Conservation (phyloP, 92 coral and sea anemone genomes). For the Porites lobata region DNA sequence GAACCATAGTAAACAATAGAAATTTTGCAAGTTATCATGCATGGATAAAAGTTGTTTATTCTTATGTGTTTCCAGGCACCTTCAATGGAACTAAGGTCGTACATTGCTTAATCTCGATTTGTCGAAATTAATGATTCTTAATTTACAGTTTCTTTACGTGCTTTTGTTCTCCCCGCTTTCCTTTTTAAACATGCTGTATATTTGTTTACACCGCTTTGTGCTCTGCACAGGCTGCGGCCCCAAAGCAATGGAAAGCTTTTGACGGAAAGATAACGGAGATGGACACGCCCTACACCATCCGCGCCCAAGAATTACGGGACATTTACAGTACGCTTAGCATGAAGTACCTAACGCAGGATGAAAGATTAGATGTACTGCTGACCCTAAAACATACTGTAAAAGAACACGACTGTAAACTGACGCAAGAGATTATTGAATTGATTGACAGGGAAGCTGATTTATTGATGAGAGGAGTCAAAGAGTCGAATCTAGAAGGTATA, state of each 20-base stretch:
- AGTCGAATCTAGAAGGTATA: slow-evolving; percentile 93
- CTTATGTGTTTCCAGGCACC: too few species aligned
- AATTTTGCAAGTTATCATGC: too few species aligned
- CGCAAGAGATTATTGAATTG: slow-evolving; percentile 97
- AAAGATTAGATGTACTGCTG: slow-evolving; percentile 92
- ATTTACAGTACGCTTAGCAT: slow-evolving; percentile 93
- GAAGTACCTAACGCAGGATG: slow-evolving; percentile 99
- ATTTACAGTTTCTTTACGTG: too few species aligned
- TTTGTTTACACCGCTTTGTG: not conserved
- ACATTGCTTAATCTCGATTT: too few species aligned
- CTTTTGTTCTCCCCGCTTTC: too few species aligned
- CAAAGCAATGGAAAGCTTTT: slow-evolving; percentile 98
- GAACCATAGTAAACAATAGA: too few species aligned
- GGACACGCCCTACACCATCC: slow-evolving; percentile 98
- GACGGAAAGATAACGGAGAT: slow-evolving; percentile 98
- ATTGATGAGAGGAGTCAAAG: slow-evolving; percentile 98
- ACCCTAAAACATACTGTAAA: slow-evolving; percentile 97
- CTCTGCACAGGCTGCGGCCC: slow-evolving; percentile 93
- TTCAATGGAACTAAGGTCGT: too few species aligned
- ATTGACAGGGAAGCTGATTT: slow-evolving; percentile 99
- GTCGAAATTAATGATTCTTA: too few species aligned
- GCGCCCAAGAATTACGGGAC: slow-evolving; percentile 98
- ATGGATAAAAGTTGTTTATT: too few species aligned
- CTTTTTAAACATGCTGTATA: too few species aligned
- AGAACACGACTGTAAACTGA: slow-evolving; percentile 98